Base-by-base conservation (phyloP, 2,888 invertebrate species). In the Baccha elongata region DNA sequence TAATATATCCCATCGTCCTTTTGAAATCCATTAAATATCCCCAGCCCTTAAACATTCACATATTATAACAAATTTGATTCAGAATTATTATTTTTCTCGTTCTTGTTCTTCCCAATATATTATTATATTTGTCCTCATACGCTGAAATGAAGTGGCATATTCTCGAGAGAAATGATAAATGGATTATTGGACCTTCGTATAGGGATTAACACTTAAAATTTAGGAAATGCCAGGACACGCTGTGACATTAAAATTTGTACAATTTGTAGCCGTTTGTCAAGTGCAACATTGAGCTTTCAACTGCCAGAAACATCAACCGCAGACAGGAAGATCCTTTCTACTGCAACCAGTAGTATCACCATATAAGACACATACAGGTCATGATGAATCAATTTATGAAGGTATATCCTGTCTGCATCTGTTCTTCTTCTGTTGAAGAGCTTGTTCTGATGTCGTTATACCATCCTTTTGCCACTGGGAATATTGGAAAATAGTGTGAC, bases 241-340 rank as follows among this genome's bases (percentile, higher is more conserved):
- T 87, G 85, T 87, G 85, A 85, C 86, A 86, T 86, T 87, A 85
- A 87, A 86, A 87, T 87, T 85, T 86, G 86, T 84, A 86, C 87
- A 88, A 88, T 88, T 88, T 88, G 88, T 87, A 86, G 86, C 85
- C 85, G 85, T 87, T 88, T 88, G 85, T 86, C 86, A 86, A 85
- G 84, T 85, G 81, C 85, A 86, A 86, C 78, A 83, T 64, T 78
- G 72, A 83, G 83, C 78, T 78, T 83, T 78, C 83, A 78, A 55
- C 52, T 83, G 72, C 68, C 83, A 73, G 68, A 37, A 69, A 64
- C 74, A 80, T 80, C 79, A 74, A 72, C 78, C 40, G 40, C 53
- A 73, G 35, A 19, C 40, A 62, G 40, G 19, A 67, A 29, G 72
- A 53, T n/a, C 37, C 19, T 15, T n/a, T 32, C 67, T 35, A 40